Evolutionary conservation across 2,888 invertebrate genomes (phyloP), one percentile per base, ranked within the genome.

Genomic region (Apamea monoglypha): DNA sequence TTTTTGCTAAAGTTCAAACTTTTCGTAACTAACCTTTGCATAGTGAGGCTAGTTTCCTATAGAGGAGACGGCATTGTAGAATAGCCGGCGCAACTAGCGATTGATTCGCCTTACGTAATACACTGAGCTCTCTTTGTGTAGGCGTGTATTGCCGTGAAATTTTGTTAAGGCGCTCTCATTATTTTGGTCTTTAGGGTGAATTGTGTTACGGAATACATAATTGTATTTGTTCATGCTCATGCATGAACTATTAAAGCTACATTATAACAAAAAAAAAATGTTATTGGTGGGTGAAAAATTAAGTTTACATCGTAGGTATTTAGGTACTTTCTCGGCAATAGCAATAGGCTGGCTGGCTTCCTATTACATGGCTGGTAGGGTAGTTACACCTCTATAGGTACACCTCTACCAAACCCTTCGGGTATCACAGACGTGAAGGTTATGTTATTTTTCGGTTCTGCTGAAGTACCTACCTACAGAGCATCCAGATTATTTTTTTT

Each of bases 31-130:
- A 25, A 40, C 1, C 53, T 66, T 64, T 83, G 80, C 81, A 75
- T 81, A 83, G 82, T 75, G 79, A 87, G 77, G 75, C 71, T 81
- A 81, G 78, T 88, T 77, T 73, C 81, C 72, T 79, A 82, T 82
- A 75, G 16, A 79, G 47, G 12, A 50, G 63, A 66, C 21, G n/a
- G 29, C 40, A 74, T 68, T 63, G 66, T 47, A 75, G 82, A 87
- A 76, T 67, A 68, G 78, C 50, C 61, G 69, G 61, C 63, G 56
- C 69, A 44, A 78, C 78, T 78, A 69, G 78, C 78, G 80, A 81
- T 87, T 81, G 83, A 86, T 82, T 83, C 82, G 59, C 88, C 88
- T 90, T 21, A 81, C 75, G 69, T 80, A 81, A 88, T 83, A 82
- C 81, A 78, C 73, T 70, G 83, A 76, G 87, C 81, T 86, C 80